phyloP scores from a whole-genome alignment of 2,797 vertebrate species.

The Bradypodion pumilum region DNA sequence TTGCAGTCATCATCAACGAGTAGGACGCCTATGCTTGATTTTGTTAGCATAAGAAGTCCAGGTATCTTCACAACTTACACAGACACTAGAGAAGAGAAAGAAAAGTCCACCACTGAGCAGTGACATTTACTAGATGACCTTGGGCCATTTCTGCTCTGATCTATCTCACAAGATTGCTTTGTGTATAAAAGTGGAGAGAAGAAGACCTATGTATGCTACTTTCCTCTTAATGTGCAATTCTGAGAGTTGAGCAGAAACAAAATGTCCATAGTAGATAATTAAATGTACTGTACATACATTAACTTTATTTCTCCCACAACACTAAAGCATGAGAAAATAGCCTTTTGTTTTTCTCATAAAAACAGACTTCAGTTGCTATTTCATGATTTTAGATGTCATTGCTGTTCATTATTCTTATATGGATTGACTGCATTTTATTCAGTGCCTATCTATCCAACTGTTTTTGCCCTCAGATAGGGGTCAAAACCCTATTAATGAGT shows the following conservation, averaged over 20 bases:
- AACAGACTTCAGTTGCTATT: background rate
- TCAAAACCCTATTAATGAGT: too few species aligned
- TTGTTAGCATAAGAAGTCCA: background rate
- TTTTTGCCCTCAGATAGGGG: background rate
- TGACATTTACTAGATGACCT: background rate
- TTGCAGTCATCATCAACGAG: too few species aligned
- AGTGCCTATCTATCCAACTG: conserved; percentile 8
- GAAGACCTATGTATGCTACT: background rate
- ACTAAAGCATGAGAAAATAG: background rate
- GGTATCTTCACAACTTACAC: background rate
- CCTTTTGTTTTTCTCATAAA: background rate
- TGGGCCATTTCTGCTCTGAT: too few species aligned
- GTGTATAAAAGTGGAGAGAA: background rate
- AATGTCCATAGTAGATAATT: background rate
- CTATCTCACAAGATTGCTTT: background rate
- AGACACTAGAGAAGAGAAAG: background rate
- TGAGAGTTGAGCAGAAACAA: background rate
- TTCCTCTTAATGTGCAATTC: background rate
- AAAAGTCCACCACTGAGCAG: background rate
- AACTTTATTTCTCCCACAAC: background rate
- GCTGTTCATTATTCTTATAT: conserved; percentile 6
- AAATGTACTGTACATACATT: background rate
- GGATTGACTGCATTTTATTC: conserved; percentile 5
- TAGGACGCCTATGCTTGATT: too few species aligned
- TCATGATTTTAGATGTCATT: background rate